A percentile compares a stretch with the other conserved stretches of the same genome.
phyloP scores from a whole-genome alignment of 2,888 invertebrate species.

The Cyrtodaria siliqua region DNA sequence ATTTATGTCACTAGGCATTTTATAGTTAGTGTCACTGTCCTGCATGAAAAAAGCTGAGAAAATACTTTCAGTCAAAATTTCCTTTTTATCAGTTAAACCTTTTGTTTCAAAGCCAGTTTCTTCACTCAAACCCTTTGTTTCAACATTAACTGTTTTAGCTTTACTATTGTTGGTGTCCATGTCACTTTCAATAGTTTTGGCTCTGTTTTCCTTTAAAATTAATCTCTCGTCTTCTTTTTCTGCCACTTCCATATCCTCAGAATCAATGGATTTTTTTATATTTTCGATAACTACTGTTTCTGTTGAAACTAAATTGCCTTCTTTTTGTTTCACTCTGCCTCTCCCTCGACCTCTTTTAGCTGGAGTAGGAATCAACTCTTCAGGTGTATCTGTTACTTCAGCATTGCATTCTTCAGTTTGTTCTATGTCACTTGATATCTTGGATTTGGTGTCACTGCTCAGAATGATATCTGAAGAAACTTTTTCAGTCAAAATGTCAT shows the following conservation, averaged over 20 bases:
- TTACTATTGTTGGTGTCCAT: not conserved
- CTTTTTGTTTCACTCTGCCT: conserved; percentile 25
- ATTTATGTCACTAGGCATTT: not conserved
- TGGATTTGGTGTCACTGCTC: too few species aligned
- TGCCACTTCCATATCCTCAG: not conserved
- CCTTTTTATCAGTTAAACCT: not conserved
- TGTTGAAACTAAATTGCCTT: too few species aligned
- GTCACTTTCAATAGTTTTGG: not conserved
- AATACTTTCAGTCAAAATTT: not conserved
- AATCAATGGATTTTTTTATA: not conserved
- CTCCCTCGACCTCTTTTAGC: conserved; percentile 34
- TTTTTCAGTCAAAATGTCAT: too few species aligned
- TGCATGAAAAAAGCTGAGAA: not conserved
- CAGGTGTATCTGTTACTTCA: conserved; percentile 10
- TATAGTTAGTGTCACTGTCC: too few species aligned
- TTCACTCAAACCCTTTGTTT: not conserved
- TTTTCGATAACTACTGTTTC: too few species aligned
- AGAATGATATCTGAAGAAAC: not conserved
- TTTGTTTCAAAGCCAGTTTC: not conserved
- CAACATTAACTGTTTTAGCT: not conserved
- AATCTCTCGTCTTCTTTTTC: conserved; percentile 6
- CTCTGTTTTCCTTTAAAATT: conserved; percentile 2
- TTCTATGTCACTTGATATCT: not conserved
- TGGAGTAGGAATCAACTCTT: too few species aligned
- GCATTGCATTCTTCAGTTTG: conserved; percentile 24